phyloP scores from a whole-genome alignment of 1,140 invertebrate species.

The Drosophila chauvacae region DNA sequence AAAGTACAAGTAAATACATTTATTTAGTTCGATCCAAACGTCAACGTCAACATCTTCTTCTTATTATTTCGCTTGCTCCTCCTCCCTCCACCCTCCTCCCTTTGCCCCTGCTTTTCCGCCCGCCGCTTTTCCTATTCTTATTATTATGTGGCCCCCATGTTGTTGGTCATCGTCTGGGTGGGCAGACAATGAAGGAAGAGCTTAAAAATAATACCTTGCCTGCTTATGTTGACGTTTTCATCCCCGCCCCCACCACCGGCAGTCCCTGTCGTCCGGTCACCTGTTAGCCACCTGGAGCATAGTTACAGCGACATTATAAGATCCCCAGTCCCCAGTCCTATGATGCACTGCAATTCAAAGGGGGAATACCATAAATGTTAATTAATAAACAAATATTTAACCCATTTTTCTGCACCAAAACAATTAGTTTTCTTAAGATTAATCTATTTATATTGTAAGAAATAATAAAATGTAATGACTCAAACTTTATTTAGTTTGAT shows the following conservation, averaged over 20 bases:
- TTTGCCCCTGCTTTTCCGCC: neutral
- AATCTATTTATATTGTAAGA: too few relatives aligned
- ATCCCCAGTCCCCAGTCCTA: conserved; percentile 5
- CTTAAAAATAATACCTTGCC: conserved; percentile 82
- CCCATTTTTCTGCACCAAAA: neutral
- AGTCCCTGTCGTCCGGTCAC: conserved; percentile 19
- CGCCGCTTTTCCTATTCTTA: conserved; percentile 3
- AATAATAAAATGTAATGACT: too few relatives aligned
- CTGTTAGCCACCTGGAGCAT: conserved; percentile 54
- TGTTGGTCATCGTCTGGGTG: conserved; percentile 56
- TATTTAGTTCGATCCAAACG: conserved; percentile 78
- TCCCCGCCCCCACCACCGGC: neutral
- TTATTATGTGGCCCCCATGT: conserved; percentile 17
- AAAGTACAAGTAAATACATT: conserved; percentile 75
- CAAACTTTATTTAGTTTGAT: neutral
- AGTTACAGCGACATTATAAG: conserved; percentile 69
- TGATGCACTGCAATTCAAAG: neutral
- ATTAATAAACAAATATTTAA: neutral
- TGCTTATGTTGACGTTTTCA: conserved; percentile 75
- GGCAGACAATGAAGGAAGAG: conserved; percentile 80
- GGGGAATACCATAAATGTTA: neutral
- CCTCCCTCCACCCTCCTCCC: neutral
- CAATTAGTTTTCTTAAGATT: neutral
- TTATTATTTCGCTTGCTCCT: conserved; percentile 4
- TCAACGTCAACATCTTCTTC: conserved; percentile 60